Evolutionary conservation across 2,888 invertebrate genomes (phyloP).

Genomic region (Xestoiulus laeticollis): DNA sequence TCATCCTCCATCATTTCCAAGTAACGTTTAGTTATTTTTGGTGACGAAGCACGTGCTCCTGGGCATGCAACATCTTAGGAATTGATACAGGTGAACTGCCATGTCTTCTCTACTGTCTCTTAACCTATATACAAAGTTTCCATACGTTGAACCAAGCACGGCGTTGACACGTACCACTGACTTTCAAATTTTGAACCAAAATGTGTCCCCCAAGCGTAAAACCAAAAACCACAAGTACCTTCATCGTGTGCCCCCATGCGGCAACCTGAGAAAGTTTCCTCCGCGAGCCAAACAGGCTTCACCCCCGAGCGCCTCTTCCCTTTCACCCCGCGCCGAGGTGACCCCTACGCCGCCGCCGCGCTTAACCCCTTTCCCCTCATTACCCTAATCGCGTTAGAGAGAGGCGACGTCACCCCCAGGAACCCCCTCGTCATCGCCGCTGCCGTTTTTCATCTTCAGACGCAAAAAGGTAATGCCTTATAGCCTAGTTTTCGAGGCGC

Average conservation of each 20-base stretch:
- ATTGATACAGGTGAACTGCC: no score
- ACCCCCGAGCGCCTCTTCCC: slow-evolving; percentile 63
- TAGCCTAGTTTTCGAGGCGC: not conserved
- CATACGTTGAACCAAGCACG: not conserved
- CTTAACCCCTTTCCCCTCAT: slow-evolving; percentile 59
- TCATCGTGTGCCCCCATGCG: not conserved
- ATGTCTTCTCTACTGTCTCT: no score
- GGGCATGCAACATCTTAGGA: no score
- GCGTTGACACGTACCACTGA: not conserved
- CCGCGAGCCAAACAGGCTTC: not conserved
- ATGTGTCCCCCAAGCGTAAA: not conserved
- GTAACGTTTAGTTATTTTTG: no score
- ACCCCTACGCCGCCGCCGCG: no score
- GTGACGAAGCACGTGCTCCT: no score
- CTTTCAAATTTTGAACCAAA: no score
- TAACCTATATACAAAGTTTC: no score
- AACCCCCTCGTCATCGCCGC: not conserved
- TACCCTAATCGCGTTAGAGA: not conserved
- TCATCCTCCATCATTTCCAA: not conserved
- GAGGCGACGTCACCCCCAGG: not conserved
- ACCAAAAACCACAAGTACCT: not conserved
- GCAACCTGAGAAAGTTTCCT: not conserved
- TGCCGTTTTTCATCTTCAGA: not conserved
- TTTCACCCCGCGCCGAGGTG: slow-evolving; percentile 63
- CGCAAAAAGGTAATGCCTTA: slow-evolving; percentile 9